Conservation (phyloP, 2,113 vertebrate genomes). For the Nicator chloris region DNA sequence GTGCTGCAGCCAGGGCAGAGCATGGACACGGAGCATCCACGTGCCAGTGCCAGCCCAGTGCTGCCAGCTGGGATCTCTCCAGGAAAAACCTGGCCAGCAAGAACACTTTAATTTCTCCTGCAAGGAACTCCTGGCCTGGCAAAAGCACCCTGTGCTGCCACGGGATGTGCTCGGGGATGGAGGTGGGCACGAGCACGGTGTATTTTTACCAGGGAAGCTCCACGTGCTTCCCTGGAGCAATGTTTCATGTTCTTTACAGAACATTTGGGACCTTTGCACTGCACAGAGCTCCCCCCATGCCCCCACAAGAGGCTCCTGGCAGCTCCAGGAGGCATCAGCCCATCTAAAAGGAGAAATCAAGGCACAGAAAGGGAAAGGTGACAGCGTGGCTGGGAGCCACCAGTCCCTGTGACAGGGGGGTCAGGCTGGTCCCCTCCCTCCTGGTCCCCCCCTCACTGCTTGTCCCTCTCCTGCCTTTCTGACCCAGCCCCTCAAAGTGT, state of each 20-base stretch:
- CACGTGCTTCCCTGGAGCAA: fast-evolving
- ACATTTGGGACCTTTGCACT: fast-evolving
- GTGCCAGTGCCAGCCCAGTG: background rate
- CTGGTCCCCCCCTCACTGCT: background rate
- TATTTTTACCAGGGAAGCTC: background rate
- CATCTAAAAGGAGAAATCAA: background rate
- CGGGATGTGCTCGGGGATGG: fast-evolving
- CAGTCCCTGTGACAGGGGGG: background rate
- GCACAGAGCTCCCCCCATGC: background rate
- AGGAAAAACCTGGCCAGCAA: fast-evolving
- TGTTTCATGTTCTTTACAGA: fast-evolving
- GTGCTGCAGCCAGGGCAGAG: background rate
- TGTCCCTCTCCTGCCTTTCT: background rate
- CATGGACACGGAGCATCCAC: fast-evolving
- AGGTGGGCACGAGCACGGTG: background rate
- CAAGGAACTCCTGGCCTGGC: background rate
- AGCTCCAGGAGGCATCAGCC: background rate
- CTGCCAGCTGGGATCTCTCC: background rate
- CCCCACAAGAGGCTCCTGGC: fast-evolving
- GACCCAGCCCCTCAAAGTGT: background rate
- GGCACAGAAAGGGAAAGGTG: background rate
- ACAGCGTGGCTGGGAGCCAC: background rate
- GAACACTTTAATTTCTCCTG: background rate
- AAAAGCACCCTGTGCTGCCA: background rate
- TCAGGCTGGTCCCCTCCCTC: background rate